Conservation (phyloP, 2,113 vertebrate genomes). For the Ptilorrhoa leucosticta region DNA sequence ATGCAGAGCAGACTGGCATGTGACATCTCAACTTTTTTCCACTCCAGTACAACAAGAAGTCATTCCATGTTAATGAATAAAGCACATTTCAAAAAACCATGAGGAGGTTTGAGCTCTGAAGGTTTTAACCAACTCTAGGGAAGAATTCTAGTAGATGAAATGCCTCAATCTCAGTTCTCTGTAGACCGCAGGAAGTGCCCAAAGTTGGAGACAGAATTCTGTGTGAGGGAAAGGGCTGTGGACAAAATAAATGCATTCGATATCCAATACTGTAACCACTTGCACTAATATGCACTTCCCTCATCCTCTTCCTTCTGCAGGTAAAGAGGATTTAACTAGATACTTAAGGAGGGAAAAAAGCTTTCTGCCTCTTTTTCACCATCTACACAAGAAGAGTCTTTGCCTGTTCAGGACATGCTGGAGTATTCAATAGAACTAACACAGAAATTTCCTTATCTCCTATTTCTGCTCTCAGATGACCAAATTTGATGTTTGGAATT, state of each 20-base stretch:
- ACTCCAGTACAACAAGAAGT: not conserved
- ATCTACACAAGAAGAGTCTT: not conserved
- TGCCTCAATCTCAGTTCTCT: fast-evolving
- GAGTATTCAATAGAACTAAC: not conserved
- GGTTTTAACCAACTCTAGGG: not conserved
- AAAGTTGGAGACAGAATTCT: not conserved
- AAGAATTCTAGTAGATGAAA: not conserved
- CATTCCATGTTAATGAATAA: not conserved
- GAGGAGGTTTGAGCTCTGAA: not conserved
- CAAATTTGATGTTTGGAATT: not conserved
- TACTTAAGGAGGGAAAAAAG: not conserved
- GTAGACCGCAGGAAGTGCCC: not conserved
- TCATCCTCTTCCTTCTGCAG: not conserved
- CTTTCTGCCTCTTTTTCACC: not conserved
- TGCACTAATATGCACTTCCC: not conserved
- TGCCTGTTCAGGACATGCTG: not conserved
- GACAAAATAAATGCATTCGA: not conserved
- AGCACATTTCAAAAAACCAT: not conserved
- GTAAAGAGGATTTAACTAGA: not conserved
- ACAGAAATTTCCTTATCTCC: not conserved
- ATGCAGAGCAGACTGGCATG: not conserved
- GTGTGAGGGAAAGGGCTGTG: not conserved
- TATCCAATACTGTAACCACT: not conserved
- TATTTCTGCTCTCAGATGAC: not conserved
- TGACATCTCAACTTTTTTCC: not conserved